Evolutionary conservation across 2,888 invertebrate genomes (phyloP).

Genomic region (Tiphia femorata): DNA sequence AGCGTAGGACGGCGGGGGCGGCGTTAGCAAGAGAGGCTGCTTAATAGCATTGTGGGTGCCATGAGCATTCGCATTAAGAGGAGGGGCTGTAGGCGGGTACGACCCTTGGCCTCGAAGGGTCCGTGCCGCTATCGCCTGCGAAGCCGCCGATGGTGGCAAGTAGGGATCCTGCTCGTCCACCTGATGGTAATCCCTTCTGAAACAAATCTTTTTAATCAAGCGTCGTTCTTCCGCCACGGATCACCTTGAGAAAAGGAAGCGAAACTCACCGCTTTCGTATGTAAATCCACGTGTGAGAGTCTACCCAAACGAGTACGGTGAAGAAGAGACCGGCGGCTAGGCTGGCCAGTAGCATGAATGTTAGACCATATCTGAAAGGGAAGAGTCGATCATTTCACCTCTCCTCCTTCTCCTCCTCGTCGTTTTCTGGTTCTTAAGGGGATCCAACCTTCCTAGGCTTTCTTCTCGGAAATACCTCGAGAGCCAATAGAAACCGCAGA

Average conservation of each 20-base stretch:
- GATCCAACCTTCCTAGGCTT: no score
- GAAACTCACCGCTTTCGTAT: slow-evolving; percentile 85
- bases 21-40: slow-evolving; percentile 71
- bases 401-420: no score
- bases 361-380: slow-evolving; percentile 74
- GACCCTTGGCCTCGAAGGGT: slow-evolving; percentile 80
- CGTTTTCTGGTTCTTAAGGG: no score
- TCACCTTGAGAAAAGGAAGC: neutral
- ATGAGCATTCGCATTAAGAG: slow-evolving; percentile 70
- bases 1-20: slow-evolving; percentile 75
- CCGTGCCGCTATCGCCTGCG: slow-evolving; percentile 75
- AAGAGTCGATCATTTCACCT: slow-evolving; percentile 2
- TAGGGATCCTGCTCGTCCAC: slow-evolving; percentile 89
- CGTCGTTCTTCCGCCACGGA: neutral
- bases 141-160: slow-evolving; percentile 75
- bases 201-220: slow-evolving; percentile 48
- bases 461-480: no score
- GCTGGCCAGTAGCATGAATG: slow-evolving; percentile 88
- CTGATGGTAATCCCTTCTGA: slow-evolving; percentile 83
- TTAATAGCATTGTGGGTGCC: slow-evolving; percentile 73
- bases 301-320: slow-evolving; percentile 93
- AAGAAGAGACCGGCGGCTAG: slow-evolving; percentile 89
- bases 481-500: no score
- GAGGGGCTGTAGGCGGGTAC: slow-evolving; percentile 76
- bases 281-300: slow-evolving; percentile 97